Evolutionary conservation across 2,797 vertebrate species (phyloP), one percentile per base, ranked within the genome.

Genomic region (Spinus olivaceus): DNA sequence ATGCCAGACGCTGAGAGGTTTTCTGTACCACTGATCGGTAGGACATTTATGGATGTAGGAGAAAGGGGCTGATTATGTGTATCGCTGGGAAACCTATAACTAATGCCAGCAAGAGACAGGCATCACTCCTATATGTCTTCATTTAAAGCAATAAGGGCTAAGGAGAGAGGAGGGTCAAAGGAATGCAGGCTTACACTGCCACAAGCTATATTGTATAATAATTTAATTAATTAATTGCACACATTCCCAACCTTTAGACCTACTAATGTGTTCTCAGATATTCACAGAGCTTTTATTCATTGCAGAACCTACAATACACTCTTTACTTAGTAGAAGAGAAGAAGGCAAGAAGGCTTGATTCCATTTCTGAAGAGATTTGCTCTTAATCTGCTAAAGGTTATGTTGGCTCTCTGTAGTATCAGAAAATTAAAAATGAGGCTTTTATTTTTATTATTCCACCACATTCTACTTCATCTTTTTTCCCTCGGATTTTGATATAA

Each of bases 331-430:
- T 94, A 81, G 70, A 80, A 89, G 84, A 81, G 81, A 89, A 94
- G 94, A 33, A 46, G 65, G 82, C 61, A 92, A 93, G 87, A 42
- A 66, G 72, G 80, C 76, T 94, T 92, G 85, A 91, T 96, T 96
- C 91, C 70, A 73, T 90, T 96, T 93, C 94, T 95, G 77, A 87
- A 88, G 91, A 96, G 95, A 96, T 96, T 97, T 96, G 69, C 77
- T 90, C 91, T 92, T 94, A 96, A 94, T 96, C 95, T 56, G 53
- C 87, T 92, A 91, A 96, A 97, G 82, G 91, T 96, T 96, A 95
- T 86, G 85, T 64, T 92, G 77, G 89, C 60, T 94, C 57, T 95
- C 66, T 60, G 73, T 84, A 91, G 85, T 70, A 94, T 42, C 73
- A 94, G 89, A 92, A 92, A 94, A 95, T 94, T 92, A 94, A 95